A percentile compares a stretch with the other conserved stretches of the same genome.
These are phyloP conservation scores for Donacobius atricapilla DNA, from an alignment of 2,113 vertebrate species.

Conservation along the genomic window DNA sequence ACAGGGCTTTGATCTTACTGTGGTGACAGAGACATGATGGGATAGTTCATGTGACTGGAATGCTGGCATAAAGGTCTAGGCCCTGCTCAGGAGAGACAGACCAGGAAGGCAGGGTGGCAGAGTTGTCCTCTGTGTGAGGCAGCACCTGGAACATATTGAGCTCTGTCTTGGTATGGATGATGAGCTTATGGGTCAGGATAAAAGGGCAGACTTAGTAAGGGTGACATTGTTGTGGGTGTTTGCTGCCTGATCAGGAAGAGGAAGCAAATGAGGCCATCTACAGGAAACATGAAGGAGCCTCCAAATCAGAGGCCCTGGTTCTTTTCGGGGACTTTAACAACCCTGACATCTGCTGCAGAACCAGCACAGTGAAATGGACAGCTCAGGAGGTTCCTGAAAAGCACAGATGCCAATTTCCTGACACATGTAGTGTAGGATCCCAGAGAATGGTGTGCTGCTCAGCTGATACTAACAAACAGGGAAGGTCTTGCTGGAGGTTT, in stretches of 20 bases:
- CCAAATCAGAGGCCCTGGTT: neutral
- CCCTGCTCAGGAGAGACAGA: neutral
- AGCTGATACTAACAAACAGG: neutral
- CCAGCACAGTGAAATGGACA: neutral
- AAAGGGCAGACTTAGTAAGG: neutral
- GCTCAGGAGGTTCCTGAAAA: neutral
- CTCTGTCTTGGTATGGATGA: neutral
- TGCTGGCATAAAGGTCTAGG: neutral
- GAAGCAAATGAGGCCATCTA: neutral
- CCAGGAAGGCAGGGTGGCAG: neutral
- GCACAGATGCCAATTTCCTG: neutral
- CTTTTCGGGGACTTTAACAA: neutral
- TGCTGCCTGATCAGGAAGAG: neutral
- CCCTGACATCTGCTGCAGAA: neutral
- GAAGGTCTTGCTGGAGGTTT: neutral
- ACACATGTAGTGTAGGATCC: neutral
- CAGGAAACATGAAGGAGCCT: neutral
- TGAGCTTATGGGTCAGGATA: neutral
- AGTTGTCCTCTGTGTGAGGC: neutral
- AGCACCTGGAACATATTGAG: fast-evolving
- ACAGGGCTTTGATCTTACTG: neutral
- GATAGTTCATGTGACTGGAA: neutral
- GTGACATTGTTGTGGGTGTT: neutral
- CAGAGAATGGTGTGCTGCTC: neutral
- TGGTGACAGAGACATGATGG: neutral